Evolutionary conservation across 1,140 invertebrate species (phyloP).

Genomic region (Marisa cornuarietis): DNA sequence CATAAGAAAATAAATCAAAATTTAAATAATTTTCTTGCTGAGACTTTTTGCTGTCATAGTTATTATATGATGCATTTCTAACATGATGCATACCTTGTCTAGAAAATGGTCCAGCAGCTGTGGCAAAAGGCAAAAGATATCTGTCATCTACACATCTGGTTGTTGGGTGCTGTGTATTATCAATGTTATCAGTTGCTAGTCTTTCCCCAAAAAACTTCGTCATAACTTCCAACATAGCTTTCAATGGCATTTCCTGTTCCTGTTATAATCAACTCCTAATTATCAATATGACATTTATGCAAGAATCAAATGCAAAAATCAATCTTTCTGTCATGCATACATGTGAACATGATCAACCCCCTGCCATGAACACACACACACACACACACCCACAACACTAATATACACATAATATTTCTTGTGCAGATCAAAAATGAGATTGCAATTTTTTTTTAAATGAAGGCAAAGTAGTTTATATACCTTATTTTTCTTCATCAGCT

Average conservation of each 20-base stretch:
- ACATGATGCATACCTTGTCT: slow-evolving; percentile 18
- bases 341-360: not conserved
- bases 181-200: not conserved
- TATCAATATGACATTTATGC: not conserved
- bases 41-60: no score
- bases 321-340: not conserved
- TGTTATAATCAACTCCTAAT: slow-evolving; percentile 28
- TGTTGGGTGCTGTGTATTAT: not conserved
- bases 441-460: not conserved
- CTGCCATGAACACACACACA: not conserved
- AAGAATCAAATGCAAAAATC: not conserved
- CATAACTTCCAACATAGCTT: slow-evolving; percentile 61
- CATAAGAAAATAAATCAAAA: no score
- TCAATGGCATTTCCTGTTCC: slow-evolving; percentile 52
- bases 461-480: slow-evolving; percentile 29
- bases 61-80: not conserved
- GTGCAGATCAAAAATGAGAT: not conserved
- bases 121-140: slow-evolving; percentile 2
- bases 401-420: not conserved
- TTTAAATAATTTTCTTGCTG: no score
- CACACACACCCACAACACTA: not conserved
- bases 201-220: slow-evolving; percentile 48
- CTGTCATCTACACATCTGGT: not conserved
- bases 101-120: slow-evolving; percentile 14
- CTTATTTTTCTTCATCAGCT: slow-evolving; percentile 62